Evolutionary conservation across 1,140 invertebrate species (phyloP).

Genomic region (Limonius californicus): DNA sequence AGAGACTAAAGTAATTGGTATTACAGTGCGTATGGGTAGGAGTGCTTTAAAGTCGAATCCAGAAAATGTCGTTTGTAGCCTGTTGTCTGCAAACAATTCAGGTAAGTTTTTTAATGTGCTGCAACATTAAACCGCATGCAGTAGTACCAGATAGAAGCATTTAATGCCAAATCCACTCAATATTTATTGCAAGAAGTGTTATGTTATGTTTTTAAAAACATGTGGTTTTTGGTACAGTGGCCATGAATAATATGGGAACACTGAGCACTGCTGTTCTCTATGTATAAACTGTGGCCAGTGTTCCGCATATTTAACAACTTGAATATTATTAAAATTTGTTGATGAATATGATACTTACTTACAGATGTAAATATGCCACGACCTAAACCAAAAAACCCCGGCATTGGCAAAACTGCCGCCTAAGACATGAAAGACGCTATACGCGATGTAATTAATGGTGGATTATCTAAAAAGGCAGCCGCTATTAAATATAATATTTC

Average conservation of each 20-base stretch:
- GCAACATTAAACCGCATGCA: too few relatives aligned
- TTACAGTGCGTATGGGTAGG: too few relatives aligned
- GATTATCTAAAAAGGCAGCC: background rate
- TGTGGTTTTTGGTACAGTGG: constrained; percentile 11
- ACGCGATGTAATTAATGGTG: background rate
- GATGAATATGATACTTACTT: background rate
- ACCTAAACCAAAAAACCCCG: background rate
- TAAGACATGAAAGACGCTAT: background rate
- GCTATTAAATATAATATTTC: background rate
- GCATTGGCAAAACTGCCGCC: constrained; percentile 6
- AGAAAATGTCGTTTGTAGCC: too few relatives aligned
- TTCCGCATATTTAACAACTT: too few relatives aligned
- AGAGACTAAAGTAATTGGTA: too few relatives aligned
- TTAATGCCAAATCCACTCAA: too few relatives aligned
- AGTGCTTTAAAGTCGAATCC: too few relatives aligned
- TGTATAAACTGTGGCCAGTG: constrained; percentile 10
- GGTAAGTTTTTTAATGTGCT: too few relatives aligned
- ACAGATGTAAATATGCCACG: constrained; percentile 1
- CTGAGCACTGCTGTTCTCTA: background rate
- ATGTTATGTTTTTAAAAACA: too few relatives aligned
- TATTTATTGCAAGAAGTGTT: too few relatives aligned
- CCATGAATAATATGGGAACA: constrained; percentile 1
- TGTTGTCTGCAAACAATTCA: too few relatives aligned
- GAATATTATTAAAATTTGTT: constrained; percentile 4
- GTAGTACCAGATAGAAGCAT: too few relatives aligned